Evolutionary conservation across 2,888 invertebrate species (phyloP), one percentile per base, ranked within the genome.

Genomic region (Brachylomia viminalis): DNA sequence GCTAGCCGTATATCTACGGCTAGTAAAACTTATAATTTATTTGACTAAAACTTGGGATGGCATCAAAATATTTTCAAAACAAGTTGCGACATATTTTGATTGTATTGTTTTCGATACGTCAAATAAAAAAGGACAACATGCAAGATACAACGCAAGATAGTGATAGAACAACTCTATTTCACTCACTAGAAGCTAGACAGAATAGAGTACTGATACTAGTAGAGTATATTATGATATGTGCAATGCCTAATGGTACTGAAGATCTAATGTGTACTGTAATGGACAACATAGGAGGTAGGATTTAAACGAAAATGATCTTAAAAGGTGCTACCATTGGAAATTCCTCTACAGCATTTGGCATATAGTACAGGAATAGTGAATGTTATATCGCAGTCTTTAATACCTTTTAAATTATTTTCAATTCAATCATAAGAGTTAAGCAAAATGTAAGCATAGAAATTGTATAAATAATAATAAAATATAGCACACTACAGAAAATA

Each of bases 401-500:
- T 67, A 78, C 82, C 75, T 66, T 79, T 81, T 61, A 79, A 80
- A 79, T 70, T 33, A 82, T 79, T 84, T 82, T 81, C 80, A 69
- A 33, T 15, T 67, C 11, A 78, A 78, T 52, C 56, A 72, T n/a
- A 65, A 73, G 38, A 73, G 62, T 49, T 17, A 56, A 47, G 64
- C 67, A 75, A 69, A 78, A 72, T 67, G 65, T 64, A 74, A 84
- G 84, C 83, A 78, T 68, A 83, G 72, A 78, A 77, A 69, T 65
- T 71, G 47, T 79, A 64, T 72, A 83, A 75, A 82, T 75, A 82
- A 87, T 76, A 83, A 84, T 66, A 82, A 83, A 84, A 68, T 76
- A 84, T 87, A 89, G 89, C 88, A 80, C 84, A 88, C 91, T 94
- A 94, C 92, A 81, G 72, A 94, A 95, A 94, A 93, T 70, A 91